A percentile compares a stretch with the other conserved stretches of the same genome.
Conservation (phyloP, 2,888 invertebrate genomes). For the Callosobruchus maculatus region DNA sequence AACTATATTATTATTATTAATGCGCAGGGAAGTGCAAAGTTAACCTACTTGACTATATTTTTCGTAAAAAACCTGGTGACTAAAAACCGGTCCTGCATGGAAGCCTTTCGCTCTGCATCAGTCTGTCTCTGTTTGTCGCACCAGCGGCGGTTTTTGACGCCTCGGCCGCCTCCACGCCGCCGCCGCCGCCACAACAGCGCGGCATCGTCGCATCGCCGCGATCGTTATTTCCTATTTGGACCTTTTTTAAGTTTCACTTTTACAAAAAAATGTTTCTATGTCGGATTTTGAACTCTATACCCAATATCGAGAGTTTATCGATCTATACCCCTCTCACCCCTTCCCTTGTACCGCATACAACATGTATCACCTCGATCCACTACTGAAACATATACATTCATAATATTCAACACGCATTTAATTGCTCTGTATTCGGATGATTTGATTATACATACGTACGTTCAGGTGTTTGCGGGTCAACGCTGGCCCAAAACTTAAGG, state of each 20-base stretch:
- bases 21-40: too few relatives aligned
- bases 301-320: background rate
- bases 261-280: slow-evolving; percentile 7
- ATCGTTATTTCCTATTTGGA: slow-evolving; percentile 5
- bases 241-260: slow-evolving; percentile 19
- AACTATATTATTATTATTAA: too few relatives aligned
- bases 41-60: too few relatives aligned
- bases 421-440: background rate
- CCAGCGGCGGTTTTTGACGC: background rate
- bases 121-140: background rate
- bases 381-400: background rate
- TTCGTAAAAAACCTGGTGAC: background rate
- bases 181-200: background rate
- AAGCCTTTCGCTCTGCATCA: background rate
- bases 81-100: background rate
- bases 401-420: background rate
- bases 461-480: background rate
- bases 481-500: too few relatives aligned
- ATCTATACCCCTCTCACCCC: background rate
- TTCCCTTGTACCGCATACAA: background rate
- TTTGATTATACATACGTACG: background rate
- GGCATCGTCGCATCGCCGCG: background rate
- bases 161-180: too few relatives aligned
- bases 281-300: background rate
- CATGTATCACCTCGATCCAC: background rate